phyloP scores from a whole-genome alignment of 2,113 vertebrate genomes.

The Bubo scandiacus region DNA sequence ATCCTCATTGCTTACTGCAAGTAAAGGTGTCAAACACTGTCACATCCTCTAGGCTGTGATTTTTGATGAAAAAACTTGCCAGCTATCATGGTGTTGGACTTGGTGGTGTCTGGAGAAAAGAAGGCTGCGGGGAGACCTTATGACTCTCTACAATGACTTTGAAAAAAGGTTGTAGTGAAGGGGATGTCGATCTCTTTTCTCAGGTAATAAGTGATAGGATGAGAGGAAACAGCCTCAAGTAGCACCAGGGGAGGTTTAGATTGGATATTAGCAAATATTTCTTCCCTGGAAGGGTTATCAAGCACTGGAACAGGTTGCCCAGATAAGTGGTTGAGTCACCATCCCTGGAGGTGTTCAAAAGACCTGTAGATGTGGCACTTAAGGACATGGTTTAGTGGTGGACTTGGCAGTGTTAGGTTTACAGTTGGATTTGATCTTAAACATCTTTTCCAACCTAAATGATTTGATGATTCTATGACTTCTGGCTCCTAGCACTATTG shows the following conservation, averaged over 20 bases:
- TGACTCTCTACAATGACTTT: neutral
- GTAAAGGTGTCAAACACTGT: neutral
- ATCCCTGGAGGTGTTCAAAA: neutral
- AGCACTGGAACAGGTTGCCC: neutral
- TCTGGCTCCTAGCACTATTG: neutral
- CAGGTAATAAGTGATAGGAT: no score
- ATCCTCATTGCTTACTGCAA: neutral
- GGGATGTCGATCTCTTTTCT: no score
- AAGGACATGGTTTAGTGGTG: neutral
- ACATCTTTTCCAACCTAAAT: neutral
- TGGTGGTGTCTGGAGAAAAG: neutral
- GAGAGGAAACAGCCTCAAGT: no score
- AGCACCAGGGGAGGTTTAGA: no score
- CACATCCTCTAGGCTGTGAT: neutral
- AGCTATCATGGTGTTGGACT: neutral
- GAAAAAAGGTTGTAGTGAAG: no score
- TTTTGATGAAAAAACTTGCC: neutral
- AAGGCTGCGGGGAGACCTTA: neutral
- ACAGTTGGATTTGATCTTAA: neutral
- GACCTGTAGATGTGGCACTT: rapidly evolving
- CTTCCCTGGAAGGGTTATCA: neutral
- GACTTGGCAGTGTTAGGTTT: neutral
- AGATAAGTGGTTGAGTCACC: neutral
- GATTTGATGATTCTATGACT: neutral
- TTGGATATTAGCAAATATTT: no score